Conservation (phyloP, 2,888 invertebrate genomes). For the Poecilobothrus nobilitatus region DNA sequence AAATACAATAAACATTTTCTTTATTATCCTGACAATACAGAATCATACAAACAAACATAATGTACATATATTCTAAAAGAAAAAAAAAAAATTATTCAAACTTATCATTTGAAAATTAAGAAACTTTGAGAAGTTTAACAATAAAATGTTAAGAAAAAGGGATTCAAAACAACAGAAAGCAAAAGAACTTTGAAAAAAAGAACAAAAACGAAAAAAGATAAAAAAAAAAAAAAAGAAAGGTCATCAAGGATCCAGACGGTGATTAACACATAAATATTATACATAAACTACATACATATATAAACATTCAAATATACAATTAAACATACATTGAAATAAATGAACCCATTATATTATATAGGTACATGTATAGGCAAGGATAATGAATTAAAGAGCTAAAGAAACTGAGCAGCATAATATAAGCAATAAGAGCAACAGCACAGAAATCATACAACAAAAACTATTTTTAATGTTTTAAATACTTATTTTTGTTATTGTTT, state of each 20-base stretch:
- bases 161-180: no score
- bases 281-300: not conserved
- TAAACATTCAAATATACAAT: not conserved
- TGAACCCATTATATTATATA: no score
- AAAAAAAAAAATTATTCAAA: no score
- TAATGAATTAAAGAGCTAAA: not conserved
- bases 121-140: no score
- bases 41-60: not conserved
- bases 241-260: constrained; percentile 6
- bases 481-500: no score
- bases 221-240: not conserved
- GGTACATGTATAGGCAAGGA: not conserved
- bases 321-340: not conserved
- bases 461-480: no score
- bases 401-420: not conserved
- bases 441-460: no score
- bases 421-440: no score
- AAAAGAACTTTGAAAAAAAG: no score
- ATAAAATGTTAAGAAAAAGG: no score
- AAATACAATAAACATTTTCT: not conserved
- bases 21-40: not conserved
- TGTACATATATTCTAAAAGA: no score
- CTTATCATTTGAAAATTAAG: no score
- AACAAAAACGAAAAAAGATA: not conserved
- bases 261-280: not conserved